Evolutionary conservation across 2,888 invertebrate genomes (phyloP), one percentile per base, ranked within the genome.

Genomic region (Ommatoiulus sabulosus): DNA sequence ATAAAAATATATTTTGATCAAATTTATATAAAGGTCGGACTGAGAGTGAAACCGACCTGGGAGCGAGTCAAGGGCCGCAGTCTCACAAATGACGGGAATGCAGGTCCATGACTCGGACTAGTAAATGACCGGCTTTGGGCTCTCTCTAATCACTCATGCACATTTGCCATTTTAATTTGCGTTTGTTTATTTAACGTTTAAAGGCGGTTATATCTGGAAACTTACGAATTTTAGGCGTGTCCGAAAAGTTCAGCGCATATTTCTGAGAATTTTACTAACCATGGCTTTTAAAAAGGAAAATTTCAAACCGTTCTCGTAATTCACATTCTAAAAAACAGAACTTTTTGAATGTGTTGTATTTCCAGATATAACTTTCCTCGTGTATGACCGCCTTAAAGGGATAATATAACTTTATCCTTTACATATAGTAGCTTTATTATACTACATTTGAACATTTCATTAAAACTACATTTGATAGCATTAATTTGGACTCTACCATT

Each of bases 1-100:
- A 72, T 72, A 72, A 72, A 72, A 72, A 72, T 72, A 72, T 72
- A 72, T 72, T 57, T 72, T 72, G 72, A 72, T 72, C 72, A 72
- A 72, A 72, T 72, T 72, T n/a, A 24, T 72, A 72, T 72, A 72
- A 72, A 72, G 72, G 24, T 72, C 72, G 24, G 72, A 72, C 72
- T 72, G 20, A 10, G 24, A 72, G 24, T 24, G 6, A 72, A 72
- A 72, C 72, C 72, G 24, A 72, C 72, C 24, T 24, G 72, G 72
- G 72, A 72, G 72, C 72, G 72, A 72, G 72, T n/a, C 72, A 10
- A 72, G 72, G 24, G 72, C 72, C 24, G 57, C 57, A 72, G 10
- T 24, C 20, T 72, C 72, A 7, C 57, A 57, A 17, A n/a, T 57
- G 57, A n/a, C n/a, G n/a, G 0, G 12, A n/a, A 57, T n/a, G 57